Evolutionary conservation across 2,797 vertebrate species (phyloP).

Genomic region (Danio jaintianensis): DNA sequence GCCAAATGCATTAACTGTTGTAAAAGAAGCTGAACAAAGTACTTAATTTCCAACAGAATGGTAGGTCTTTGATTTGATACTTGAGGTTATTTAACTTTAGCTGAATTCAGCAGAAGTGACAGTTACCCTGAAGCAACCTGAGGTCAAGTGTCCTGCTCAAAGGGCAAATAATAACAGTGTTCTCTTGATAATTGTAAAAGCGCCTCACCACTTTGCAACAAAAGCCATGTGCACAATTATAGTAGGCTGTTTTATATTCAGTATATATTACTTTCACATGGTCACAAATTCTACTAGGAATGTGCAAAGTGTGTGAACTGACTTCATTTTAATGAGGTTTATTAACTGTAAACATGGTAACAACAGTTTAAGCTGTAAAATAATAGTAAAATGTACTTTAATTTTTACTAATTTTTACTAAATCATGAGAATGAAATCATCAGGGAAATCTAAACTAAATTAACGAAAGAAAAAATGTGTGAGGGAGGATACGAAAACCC

Average conservation of each 20-base stretch:
- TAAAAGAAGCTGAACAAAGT: slow-evolving; percentile 9
- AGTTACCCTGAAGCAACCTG: slow-evolving; percentile 3
- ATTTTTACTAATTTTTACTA: slow-evolving; percentile 2
- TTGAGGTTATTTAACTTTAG: slow-evolving; percentile 18
- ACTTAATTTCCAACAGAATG: neutral
- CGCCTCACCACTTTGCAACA: slow-evolving; percentile 11
- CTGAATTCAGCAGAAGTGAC: neutral
- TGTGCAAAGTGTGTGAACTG: neutral
- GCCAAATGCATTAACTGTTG: neutral
- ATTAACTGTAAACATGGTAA: neutral
- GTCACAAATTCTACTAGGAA: neutral
- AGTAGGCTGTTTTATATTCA: neutral
- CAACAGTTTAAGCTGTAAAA: neutral
- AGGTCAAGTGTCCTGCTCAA: slow-evolving; percentile 14
- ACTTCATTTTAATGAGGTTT: neutral
- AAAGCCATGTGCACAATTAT: neutral
- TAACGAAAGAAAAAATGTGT: neutral
- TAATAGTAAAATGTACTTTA: neutral
- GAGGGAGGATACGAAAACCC: slow-evolving; percentile 26
- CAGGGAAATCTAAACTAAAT: slow-evolving; percentile 31
- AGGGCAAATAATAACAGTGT: slow-evolving; percentile 24
- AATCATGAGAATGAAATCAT: neutral
- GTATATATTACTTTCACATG: neutral
- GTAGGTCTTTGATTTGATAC: neutral
- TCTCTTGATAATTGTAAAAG: slow-evolving; percentile 30